A percentile compares a stretch with the other conserved stretches of the same genome.
Conservation (phyloP, 2,113 vertebrate species). For the Butastur rufipennis region DNA sequence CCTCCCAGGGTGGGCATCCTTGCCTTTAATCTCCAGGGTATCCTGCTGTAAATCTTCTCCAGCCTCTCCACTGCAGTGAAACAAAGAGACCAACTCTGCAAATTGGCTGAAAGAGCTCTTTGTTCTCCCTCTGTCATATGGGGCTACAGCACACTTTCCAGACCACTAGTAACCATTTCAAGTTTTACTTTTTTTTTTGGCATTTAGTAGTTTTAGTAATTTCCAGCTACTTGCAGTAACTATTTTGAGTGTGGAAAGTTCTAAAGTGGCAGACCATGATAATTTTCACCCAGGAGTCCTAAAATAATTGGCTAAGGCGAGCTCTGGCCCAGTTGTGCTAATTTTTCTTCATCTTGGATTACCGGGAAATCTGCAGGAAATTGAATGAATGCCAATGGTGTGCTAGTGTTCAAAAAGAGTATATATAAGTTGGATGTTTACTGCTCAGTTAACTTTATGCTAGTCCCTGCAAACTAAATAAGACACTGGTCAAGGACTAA, state of each 20-base stretch:
- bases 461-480: background rate
- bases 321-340: background rate
- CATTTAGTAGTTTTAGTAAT: background rate
- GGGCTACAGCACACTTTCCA: conserved; percentile 10
- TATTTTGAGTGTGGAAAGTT: background rate
- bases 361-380: background rate
- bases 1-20: conserved; percentile 27
- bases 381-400: background rate
- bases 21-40: background rate
- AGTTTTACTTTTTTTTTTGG: background rate
- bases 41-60: conserved; percentile 22
- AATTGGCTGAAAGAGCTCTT: conserved; percentile 28
- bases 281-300: background rate
- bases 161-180: background rate
- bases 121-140: conserved; percentile 3
- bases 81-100: background rate
- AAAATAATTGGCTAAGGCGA: background rate
- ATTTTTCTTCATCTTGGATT: background rate
- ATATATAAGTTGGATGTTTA: background rate
- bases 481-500: background rate
- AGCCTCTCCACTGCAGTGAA: background rate
- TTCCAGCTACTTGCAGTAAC: background rate
- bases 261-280: background rate
- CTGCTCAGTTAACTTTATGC: background rate
- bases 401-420: background rate